Conservation (phyloP, 2,888 invertebrate genomes). For the Oxyteleia sp. region DNA sequence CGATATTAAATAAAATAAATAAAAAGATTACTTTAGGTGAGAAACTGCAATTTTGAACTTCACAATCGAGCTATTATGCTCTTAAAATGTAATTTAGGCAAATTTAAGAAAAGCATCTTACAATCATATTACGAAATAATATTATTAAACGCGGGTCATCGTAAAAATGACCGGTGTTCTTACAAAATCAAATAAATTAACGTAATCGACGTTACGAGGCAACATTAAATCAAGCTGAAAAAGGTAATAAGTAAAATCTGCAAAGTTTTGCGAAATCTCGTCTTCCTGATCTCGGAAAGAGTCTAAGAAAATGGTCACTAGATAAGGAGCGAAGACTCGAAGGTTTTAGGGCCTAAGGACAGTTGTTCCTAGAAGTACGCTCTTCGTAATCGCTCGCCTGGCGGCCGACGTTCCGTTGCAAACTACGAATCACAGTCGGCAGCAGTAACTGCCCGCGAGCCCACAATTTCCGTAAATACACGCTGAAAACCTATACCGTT, state of each 20-base stretch:
- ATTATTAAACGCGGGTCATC: too few species aligned
- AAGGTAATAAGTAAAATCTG: constrained; percentile 49
- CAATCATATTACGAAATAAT: too few species aligned
- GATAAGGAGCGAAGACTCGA: constrained; percentile 73
- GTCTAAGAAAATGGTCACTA: constrained; percentile 68
- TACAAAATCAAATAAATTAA: constrained; percentile 16
- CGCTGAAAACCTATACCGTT: constrained; percentile 72
- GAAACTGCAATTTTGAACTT: too few species aligned
- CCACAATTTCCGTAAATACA: constrained; percentile 87
- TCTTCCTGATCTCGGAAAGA: constrained; percentile 50
- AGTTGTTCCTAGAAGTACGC: constrained; percentile 82
- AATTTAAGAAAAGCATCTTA: too few species aligned
- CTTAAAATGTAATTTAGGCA: too few species aligned
- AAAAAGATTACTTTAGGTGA: too few species aligned
- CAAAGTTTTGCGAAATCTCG: constrained; percentile 57
- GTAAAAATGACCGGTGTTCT: not conserved
- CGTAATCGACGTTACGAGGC: not conserved
- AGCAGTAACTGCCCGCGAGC: constrained; percentile 82
- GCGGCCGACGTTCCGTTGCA: constrained; percentile 78
- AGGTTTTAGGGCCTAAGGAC: constrained; percentile 80
- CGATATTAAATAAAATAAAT: too few species aligned
- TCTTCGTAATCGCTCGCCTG: constrained; percentile 82
- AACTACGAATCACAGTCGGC: constrained; percentile 84
- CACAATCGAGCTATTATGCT: too few species aligned
- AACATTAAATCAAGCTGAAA: constrained; percentile 6